Base-by-base conservation (phyloP, 1,140 invertebrate species). In the Hylyphantes graminicola region DNA sequence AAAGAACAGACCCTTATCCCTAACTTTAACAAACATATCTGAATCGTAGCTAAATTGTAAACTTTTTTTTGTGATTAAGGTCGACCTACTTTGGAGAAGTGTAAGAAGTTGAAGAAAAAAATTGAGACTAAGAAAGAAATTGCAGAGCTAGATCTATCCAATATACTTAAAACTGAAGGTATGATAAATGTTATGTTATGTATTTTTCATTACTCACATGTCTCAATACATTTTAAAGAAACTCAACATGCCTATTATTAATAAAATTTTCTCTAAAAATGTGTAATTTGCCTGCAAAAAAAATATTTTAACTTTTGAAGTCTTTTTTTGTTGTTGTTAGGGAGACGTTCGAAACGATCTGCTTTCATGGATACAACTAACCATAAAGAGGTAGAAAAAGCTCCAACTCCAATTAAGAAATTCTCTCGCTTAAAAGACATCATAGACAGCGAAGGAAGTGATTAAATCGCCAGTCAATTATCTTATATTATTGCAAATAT, bases 61-160 rank as follows among this genome's bases (percentile, higher is more conserved):
- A 35, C 35, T 35, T 61, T 15, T 17, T 17, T 61, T 61, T 61
- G 57, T 61, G 17, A 15, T 12, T 19, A 35, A 84, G 82, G 82
- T 17, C 61, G 74, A 68, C 82, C 82, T n/a, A 84, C 82, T 53
- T 57, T 84, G 19, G 82, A 57, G 35, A 84, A 84, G 61, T 84
- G 82, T 59, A 84, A 84, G 19, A 84, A 84, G 17, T 53, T 84
- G 54, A 76, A 70, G 21, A 70, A 53, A 19, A 84, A 76, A 54
- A 76, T 84, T 65, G 82, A 84, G 77, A 77, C 72, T 21, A 68
- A 68, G 48, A 84, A 61, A 70, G 82, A 84, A 68, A 68, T 84
- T 9, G 82, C 61, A 13, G 74, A 77, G n/a, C 11, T 84, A n/a
- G 82, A 84, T 61, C 3, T 61, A 10, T 50, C 73, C 6, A 84